phyloP scores from a whole-genome alignment of 2,888 invertebrate genomes.

The Drosophila prostipennis region DNA sequence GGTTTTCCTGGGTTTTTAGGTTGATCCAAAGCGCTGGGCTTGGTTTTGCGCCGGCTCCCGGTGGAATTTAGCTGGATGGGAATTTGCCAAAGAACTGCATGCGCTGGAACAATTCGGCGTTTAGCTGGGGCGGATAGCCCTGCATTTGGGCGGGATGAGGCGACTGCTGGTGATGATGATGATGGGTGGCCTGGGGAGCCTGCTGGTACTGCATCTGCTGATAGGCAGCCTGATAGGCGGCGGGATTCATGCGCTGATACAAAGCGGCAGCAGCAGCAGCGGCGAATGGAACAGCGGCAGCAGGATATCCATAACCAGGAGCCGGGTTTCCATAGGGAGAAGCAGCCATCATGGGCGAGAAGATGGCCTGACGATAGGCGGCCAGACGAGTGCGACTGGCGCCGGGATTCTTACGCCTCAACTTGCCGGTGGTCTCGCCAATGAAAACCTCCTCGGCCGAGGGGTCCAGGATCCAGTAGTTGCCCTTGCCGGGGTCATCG shows the following conservation, averaged over 20 bases:
- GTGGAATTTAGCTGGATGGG: conserved; percentile 69
- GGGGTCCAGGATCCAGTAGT: conserved; percentile 99
- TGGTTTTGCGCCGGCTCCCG: conserved; percentile 26
- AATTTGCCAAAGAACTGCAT: conserved; percentile 84
- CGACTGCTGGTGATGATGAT: conserved; percentile 3
- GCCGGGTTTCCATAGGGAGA: conserved; percentile 69
- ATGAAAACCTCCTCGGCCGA: conserved; percentile 99
- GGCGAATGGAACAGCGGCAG: conserved; percentile 65
- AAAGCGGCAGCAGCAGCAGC: conserved; percentile 81
- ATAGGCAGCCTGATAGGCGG: conserved; percentile 69
- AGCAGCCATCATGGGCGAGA: conserved; percentile 75
- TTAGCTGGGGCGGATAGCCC: conserved; percentile 66
- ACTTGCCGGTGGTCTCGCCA: conserved; percentile 98
- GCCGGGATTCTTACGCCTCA: conserved; percentile 95
- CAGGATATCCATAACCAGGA: conserved; percentile 62
- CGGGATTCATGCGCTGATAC: conserved; percentile 82
- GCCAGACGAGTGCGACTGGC: conserved; percentile 94
- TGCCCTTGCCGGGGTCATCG: conserved; percentile 99
- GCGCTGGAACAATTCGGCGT: conserved; percentile 84
- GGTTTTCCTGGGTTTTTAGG: conserved; percentile 28
- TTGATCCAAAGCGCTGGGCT: conserved; percentile 75
- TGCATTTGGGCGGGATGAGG: conserved; percentile 63
- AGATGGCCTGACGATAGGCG: conserved; percentile 90
- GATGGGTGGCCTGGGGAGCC: conserved; percentile 13
- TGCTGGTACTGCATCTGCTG: conserved; percentile 69